Conservation (phyloP, 2,797 vertebrate species). For the Limosa lapponica region DNA sequence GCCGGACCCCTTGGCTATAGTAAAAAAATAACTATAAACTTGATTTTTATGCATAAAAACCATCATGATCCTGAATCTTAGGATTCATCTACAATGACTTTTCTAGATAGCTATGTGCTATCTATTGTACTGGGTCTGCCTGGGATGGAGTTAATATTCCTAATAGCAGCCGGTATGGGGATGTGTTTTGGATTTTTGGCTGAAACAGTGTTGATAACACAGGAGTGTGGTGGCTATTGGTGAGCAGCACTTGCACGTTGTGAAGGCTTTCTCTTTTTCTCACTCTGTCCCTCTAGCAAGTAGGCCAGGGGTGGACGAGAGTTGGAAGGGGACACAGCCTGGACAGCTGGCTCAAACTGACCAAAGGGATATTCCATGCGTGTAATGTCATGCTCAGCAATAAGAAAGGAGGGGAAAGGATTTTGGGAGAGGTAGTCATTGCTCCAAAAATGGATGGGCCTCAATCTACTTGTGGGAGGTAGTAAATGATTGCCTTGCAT, state of each 20-base stretch:
- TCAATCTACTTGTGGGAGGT: neutral
- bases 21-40: neutral
- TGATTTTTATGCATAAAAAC: neutral
- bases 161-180: neutral
- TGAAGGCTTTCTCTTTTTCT: neutral
- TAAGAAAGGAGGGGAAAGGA: neutral
- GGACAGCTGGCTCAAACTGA: neutral
- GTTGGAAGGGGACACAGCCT: neutral
- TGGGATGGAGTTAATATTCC: neutral
- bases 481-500: neutral
- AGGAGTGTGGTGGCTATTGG: neutral
- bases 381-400: neutral
- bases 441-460: neutral
- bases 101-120: neutral
- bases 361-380: neutral
- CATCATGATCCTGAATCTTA: neutral
- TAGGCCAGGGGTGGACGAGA: neutral
- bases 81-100: neutral
- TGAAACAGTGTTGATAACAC: neutral
- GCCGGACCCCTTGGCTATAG: neutral
- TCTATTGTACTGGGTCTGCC: neutral
- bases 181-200: neutral
- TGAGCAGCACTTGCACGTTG: neutral
- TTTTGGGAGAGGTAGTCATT: neutral
- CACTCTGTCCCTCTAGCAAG: neutral